Percentiles rank a stretch among this genome's conserved stretches.
Conservation (phyloP, 2,113 vertebrate species). For the Leucosticte australis region DNA sequence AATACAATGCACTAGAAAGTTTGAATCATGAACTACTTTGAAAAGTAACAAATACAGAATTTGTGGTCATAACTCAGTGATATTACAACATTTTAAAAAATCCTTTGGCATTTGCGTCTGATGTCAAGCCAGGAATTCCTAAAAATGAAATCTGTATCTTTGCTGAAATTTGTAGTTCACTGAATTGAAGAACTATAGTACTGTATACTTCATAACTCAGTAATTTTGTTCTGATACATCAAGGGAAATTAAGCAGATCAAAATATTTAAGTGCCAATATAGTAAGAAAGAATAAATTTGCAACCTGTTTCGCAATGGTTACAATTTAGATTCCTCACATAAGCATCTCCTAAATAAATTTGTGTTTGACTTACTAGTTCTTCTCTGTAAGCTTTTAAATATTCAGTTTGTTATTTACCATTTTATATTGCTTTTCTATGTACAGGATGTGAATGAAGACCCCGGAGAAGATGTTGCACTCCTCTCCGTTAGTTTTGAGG, state of each 20-base stretch:
- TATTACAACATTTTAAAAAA: not conserved
- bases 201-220: not conserved
- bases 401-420: not conserved
- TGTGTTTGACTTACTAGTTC: not conserved
- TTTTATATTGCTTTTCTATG: not conserved
- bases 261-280: not conserved
- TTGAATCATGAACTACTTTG: not conserved
- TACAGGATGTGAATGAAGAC: constrained; percentile 92
- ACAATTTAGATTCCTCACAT: not conserved
- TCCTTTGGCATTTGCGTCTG: not conserved
- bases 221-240: not conserved
- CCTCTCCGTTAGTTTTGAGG: constrained; percentile 95
- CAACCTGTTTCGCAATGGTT: not conserved
- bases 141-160: not conserved
- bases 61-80: not conserved
- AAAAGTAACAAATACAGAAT: not conserved
- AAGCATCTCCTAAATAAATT: not conserved
- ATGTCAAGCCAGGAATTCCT: not conserved
- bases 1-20: not conserved
- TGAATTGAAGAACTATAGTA: not conserved
- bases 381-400: not conserved
- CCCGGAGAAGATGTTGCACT: constrained; percentile 96
- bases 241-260: not conserved
- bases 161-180: not conserved
- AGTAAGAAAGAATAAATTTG: not conserved